phyloP scores from a whole-genome alignment of 2,797 vertebrate genomes.

The Phaenicophaeus curvirostris region DNA sequence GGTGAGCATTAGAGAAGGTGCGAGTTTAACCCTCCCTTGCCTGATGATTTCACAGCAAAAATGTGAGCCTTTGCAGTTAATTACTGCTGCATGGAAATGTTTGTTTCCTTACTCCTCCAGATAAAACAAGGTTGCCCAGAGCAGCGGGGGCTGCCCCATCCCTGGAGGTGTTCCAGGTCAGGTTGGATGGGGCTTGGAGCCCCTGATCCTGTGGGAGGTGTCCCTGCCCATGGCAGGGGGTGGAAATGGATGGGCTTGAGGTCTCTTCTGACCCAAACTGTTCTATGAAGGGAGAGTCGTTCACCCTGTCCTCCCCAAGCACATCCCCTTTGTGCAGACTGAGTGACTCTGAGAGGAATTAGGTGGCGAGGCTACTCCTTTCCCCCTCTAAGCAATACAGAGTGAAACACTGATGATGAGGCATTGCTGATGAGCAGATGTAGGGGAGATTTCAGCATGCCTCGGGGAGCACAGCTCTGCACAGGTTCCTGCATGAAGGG shows the following conservation, averaged over 20 bases:
- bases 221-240: no score
- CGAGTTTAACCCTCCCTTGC: constrained; percentile 35
- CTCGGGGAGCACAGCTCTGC: not conserved
- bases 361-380: not conserved
- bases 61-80: not conserved
- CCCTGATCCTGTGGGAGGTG: no score
- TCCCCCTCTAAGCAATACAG: not conserved
- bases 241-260: no score
- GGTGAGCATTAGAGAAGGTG: constrained; percentile 27
- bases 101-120: not conserved
- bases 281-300: not conserved
- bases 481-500: not conserved
- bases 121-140: not conserved
- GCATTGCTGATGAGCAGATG: not conserved
- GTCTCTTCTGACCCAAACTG: no score
- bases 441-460: not conserved
- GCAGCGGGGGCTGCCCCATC: no score
- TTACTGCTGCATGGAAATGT: not conserved
- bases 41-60: not conserved
- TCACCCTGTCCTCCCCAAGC: not conserved
- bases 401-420: not conserved
- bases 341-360: not conserved
- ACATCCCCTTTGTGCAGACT: not conserved
- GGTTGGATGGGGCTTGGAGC: no score
- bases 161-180: no score